Evolutionary conservation across 2,113 vertebrate genomes (phyloP).

Genomic region (Hassar affinis): DNA sequence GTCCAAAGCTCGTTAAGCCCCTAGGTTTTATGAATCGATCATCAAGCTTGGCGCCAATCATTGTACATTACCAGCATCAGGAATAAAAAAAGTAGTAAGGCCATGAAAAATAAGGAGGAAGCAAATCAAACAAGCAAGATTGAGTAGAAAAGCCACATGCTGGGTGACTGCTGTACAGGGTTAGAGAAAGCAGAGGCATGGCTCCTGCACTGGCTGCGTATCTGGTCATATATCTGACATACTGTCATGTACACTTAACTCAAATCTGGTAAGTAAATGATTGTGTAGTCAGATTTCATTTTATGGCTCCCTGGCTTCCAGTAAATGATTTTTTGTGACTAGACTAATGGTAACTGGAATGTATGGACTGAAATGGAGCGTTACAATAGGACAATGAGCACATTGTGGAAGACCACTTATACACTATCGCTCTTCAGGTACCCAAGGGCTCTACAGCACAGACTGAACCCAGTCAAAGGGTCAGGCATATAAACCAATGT

Average conservation of each 20-base stretch:
- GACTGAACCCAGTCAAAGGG: constrained; percentile 11
- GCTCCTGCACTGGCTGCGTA: constrained; percentile 25
- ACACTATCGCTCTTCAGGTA: constrained; percentile 18
- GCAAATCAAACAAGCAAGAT: constrained; percentile 20
- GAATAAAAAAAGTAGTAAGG: background rate
- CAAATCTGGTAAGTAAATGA: constrained; percentile 23
- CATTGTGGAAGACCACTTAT: constrained; percentile 30
- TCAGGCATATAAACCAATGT: background rate
- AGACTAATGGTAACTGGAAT: constrained; percentile 35
- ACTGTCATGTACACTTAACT: constrained; percentile 25
- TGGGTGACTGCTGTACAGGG: constrained; percentile 9
- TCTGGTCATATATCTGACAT: constrained; percentile 14
- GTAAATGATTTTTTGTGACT: constrained; percentile 29
- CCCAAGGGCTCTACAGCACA: background rate
- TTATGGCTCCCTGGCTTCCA: constrained; percentile 36
- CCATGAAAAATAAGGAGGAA: constrained; percentile 28
- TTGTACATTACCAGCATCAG: background rate
- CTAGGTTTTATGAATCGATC: constrained; percentile 3
- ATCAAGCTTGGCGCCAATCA: background rate
- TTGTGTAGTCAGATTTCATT: constrained; percentile 25
- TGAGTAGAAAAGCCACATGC: constrained; percentile 24
- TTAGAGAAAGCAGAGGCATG: constrained; percentile 23
- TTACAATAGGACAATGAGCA: constrained; percentile 37
- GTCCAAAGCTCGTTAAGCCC: background rate
- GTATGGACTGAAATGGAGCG: constrained; percentile 39